phyloP scores from a whole-genome alignment of 1,140 invertebrate species.

The Pogonus chalceus region DNA sequence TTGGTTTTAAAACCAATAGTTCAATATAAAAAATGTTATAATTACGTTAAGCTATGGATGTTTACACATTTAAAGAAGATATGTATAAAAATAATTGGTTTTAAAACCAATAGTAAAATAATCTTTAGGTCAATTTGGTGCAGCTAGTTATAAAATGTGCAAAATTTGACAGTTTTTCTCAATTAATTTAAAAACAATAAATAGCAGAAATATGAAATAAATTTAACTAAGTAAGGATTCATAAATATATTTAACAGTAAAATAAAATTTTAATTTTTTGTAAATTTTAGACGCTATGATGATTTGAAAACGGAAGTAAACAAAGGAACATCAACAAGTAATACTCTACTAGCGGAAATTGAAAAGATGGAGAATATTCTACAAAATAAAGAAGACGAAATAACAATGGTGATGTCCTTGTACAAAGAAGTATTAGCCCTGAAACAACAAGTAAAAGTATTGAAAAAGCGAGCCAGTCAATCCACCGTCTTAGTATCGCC shows the following conservation, averaged over 20 bases:
- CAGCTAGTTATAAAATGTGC: too few relatives aligned
- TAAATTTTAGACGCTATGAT: slow-evolving; percentile 37
- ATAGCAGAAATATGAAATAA: too few relatives aligned
- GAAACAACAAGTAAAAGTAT: slow-evolving; percentile 37
- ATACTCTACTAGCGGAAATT: slow-evolving; percentile 32
- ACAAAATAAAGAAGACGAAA: slow-evolving; percentile 40
- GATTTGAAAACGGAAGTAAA: slow-evolving; percentile 29
- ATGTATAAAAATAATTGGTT: too few relatives aligned
- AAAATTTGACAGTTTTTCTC: too few relatives aligned
- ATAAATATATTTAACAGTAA: slow-evolving; percentile 8
- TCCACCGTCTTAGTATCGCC: slow-evolving; percentile 12
- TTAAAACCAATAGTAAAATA: too few relatives aligned
- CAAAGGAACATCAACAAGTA: slow-evolving; percentile 25
- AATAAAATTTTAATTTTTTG: slow-evolving; percentile 10
- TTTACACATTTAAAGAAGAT: too few relatives aligned
- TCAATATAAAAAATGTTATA: too few relatives aligned
- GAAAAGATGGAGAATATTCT: slow-evolving; percentile 35
- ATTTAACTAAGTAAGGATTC: too few relatives aligned
- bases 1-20: too few relatives aligned
- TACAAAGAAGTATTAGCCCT: slow-evolving; percentile 40
- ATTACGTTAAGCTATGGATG: too few relatives aligned
- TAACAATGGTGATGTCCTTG: slow-evolving; percentile 38
- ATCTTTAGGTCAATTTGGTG: too few relatives aligned
- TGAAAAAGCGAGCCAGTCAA: slow-evolving; percentile 30
- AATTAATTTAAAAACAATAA: too few relatives aligned